Base-by-base conservation (phyloP, 1,140 invertebrate genomes). In the Polypedilum vanderplanki region DNA sequence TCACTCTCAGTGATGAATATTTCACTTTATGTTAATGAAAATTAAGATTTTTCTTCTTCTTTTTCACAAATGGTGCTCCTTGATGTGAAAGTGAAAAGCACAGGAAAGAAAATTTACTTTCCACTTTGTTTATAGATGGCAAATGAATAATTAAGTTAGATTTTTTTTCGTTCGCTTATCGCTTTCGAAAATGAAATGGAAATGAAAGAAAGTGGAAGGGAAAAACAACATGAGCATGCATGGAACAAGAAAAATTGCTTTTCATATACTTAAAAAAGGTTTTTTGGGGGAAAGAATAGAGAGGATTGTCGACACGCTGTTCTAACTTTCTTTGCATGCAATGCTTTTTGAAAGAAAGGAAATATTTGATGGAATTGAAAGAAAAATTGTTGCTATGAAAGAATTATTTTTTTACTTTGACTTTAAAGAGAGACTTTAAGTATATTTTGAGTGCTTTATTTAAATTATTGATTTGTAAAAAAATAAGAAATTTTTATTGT, bases 81-180 rank as follows among this genome's bases (percentile, higher is more conserved):
- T 70, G 65, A 20, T 18, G 65, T 18, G 20, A 18, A 70, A 70
- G 20, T 9, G 17, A 70, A 22, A 22, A 7, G 24, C 24, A 33
- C 9, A 70, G 9, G 20, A 18, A 22, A 17, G 65, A 70, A 33
- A 70, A 20, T 70, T 70, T 57, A 57, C 46, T 57, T 33, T 22
- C 20, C 65, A 70, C 17, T 70, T 33, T 70, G 65, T 70, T 70
- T 70, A 22, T 70, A 7, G 18, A 70, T 18, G 65, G 65, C 65
- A 70, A 33, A 70, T 70, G 65, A 70, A 70, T 70, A 70, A 70
- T 70, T 70, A 70, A 70, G 17, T 70, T 57, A n/a, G 46, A 15
- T n/a, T 57, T 57, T 57, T n/a, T 57, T 15, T 57, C 46, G n/a
- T 15, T 57, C 9, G 12, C 46, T 57, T 57, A 57, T 57, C 46